Percentiles rank a stretch among this genome's conserved stretches.
Conservation (phyloP, 2,888 invertebrate genomes). For the Caradrina kadenii region DNA sequence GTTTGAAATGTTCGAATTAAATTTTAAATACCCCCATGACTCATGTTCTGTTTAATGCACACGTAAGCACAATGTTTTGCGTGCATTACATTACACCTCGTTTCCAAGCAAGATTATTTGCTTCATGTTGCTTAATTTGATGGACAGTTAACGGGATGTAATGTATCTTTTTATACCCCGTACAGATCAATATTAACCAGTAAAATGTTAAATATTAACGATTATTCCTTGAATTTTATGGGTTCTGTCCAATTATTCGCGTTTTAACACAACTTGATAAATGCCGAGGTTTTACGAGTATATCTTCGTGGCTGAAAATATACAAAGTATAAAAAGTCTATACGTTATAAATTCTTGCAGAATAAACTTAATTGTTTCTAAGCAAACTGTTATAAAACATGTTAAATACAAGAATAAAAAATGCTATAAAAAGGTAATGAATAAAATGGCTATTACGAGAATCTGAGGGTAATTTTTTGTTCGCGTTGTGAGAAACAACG, state of each 20-base stretch:
- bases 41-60: no score
- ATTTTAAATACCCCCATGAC: no score
- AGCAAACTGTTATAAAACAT: conserved; percentile 14
- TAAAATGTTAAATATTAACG: not conserved
- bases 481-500: not conserved
- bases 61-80: no score
- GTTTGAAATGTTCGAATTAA: no score
- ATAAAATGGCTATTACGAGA: conserved; percentile 14
- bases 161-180: no score
- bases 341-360: not conserved
- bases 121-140: no score
- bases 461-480: not conserved
- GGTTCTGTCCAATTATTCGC: not conserved
- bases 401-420: conserved; percentile 22
- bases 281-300: not conserved
- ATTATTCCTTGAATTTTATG: no score
- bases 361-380: conserved; percentile 30
- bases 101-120: no score
- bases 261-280: not conserved
- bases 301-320: not conserved
- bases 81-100: no score
- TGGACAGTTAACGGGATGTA: no score
- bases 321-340: not conserved
- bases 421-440: conserved; percentile 41
- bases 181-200: not conserved